Base-by-base conservation (phyloP, 2,797 vertebrate species). In the Halcyon badia region DNA sequence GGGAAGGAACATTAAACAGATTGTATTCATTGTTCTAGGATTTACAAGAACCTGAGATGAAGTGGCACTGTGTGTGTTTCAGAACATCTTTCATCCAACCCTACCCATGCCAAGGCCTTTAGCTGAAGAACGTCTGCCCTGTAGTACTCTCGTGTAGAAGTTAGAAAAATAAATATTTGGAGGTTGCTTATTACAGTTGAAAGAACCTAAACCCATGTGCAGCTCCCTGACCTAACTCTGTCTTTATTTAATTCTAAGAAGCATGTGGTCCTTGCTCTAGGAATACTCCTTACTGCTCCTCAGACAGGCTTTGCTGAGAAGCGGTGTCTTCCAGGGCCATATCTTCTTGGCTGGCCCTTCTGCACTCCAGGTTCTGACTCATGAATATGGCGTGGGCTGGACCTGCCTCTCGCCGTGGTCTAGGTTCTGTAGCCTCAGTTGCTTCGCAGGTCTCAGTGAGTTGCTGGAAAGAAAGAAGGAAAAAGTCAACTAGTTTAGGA, bases 371-470 rank as follows among this genome's bases (percentile, higher is more conserved):
- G n/a, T 89, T 96, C 9, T 2, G 85, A 35, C 49, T 97, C 91
- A 90, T 46, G 5, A 98, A 97, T 4, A 79, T 42, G 14, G 97
- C 95, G 5, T 98, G 98, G 54, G 98, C 98, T 2, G 81, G 93
- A 4, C 92, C 97, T 8, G 28, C 95, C 16, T 97, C 94, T 6
- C 62, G 97, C 56, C 4, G 84, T 1, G 11, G 90, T 44, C 79
- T 91, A 17, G 97, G 97, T 60, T 97, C 98, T 1, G 93, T 85
- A 9, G 97, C 97, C 9, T 99, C 98, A 0, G 98, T 97, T 54
- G 98, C 98, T 90, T 99, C 99, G 0, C 98, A 99, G 3, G 99
- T 98, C 95, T 99, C 99, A 0, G 99, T 98, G 30, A 98, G 98
- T 97, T 99, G 99, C 99, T 99, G 97, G 70, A 83, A 87, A 70